Evolutionary conservation across 2,113 vertebrate species (phyloP).

Genomic region (Acanthisitta chloris): DNA sequence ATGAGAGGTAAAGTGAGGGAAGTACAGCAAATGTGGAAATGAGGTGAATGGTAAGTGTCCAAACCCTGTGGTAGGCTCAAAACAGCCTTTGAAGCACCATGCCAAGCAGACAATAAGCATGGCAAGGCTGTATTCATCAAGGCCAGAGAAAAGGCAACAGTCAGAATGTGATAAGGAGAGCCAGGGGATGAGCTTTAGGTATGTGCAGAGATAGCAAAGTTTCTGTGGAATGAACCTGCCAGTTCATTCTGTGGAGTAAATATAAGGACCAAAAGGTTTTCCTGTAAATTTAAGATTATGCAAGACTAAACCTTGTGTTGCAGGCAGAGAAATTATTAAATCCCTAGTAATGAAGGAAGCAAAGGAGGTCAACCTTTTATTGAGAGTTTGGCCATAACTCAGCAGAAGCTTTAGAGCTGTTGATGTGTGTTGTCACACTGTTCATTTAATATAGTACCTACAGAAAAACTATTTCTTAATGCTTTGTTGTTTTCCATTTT

Average conservation of each 20-base stretch:
- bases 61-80: neutral
- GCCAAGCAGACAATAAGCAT: neutral
- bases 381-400: neutral
- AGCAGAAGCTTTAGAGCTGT: neutral
- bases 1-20: neutral
- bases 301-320: neutral
- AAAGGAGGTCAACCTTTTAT: neutral
- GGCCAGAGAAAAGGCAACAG: neutral
- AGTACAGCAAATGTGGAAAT: neutral
- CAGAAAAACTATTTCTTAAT: neutral
- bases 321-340: neutral
- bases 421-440: neutral
- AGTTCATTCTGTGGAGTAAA: neutral
- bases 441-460: neutral
- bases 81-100: neutral
- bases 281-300: neutral
- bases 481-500: neutral
- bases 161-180: neutral
- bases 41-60: neutral
- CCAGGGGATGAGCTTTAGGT: neutral
- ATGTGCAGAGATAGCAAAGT: neutral
- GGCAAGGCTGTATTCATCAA: neutral
- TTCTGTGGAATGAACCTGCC: neutral
- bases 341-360: neutral
- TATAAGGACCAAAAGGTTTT: neutral